Evolutionary conservation across 2,888 invertebrate species (phyloP), one percentile per base, ranked within the genome.

Genomic region (Aquatica leii): DNA sequence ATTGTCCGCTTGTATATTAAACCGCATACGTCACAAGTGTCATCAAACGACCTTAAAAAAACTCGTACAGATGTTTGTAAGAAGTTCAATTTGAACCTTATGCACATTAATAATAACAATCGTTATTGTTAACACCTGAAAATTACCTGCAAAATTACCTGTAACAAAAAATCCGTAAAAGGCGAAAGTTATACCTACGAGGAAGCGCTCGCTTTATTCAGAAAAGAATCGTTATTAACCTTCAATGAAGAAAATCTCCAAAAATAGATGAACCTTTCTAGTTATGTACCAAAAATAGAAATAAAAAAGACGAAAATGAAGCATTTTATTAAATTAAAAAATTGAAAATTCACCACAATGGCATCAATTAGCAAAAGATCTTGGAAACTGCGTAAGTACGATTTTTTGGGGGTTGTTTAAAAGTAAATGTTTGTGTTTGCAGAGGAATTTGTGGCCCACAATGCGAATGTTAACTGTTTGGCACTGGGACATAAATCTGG

Each of bases 401-500:
- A 53, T 51, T 46, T 53, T 35, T 50, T 37, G 24, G 2, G 12
- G 11, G 12, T 41, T 57, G 41, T 35, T 35, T 15, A 54, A 52
- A 63, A 51, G 57, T 58, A 18, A 59, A 58, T 74, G 61, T 69
- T 74, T 71, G 69, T 58, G 67, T 73, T 86, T 86, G 43, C 84
- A 92, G 91, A 94, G 84, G 94, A 95, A 78, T 93, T 95, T 82
- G 88, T 89, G 72, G 95, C 95, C 65, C 95, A 96, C 85, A 85
- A 88, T 77, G 89, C 92, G 73, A 93, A 92, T 82, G 94, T 95
- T 74, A 95, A 93, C 78, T 95, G 94, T 78, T 82, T 95, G 76
- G 92, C 94, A 53, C 86, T 95, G 82, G 95, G 95, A 63, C 94
- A 93, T 83, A 95, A 94, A 81, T 94, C 94, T 54, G 94, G 94